Evolutionary conservation across 2,113 vertebrate species (phyloP), one percentile per base, ranked within the genome.

Genomic region (Glaucomys volans): DNA sequence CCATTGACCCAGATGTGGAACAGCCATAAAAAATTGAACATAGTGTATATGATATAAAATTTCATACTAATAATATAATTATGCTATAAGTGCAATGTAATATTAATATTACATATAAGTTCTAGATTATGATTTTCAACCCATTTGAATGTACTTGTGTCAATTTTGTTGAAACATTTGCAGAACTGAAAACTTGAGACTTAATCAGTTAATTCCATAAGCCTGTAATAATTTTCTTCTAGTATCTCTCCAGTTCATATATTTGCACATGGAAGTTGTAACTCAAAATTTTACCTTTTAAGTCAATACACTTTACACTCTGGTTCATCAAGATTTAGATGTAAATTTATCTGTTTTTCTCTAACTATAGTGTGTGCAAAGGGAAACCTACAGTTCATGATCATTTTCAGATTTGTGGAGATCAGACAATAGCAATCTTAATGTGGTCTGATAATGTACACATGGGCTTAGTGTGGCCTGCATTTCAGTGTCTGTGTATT

Each of bases 311-410:
- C 20, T 44, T 84, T 47, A 87, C 7, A 76, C 1, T 16, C 89
- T 71, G 7, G 8, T 69, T 84, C 40, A 22, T 64, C 18, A 82
- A 5, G 37, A 88, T n/a, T 80, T 87, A 9, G 5, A 47, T 80
- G 1, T 96, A 64, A 72, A 62, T 81, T 90, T 81, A 74, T 37
- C 14, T 87, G 20, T 76, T 67, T 87, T 94, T 84, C n/a, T 32
- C 30, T 77, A 69, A 66, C 14, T 50, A 37, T 66, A 84, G 44
- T 59, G 69, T 96, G 18, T 87, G 6, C 8, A 76, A 59, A 82
- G 7, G 28, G 28, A 4, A 54, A 54, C 11, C 26, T 47, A 16
- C 20, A 66, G 6, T 54, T 59, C 26, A 14, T 80, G 24, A 37
- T 67, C 40, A 67, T 35, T 67, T 87, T 87, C 37, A 66, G 50